Percentiles rank a stretch among this genome's conserved stretches.
phyloP scores from a whole-genome alignment of 2,888 invertebrate genomes.

The Luperina testacea region DNA sequence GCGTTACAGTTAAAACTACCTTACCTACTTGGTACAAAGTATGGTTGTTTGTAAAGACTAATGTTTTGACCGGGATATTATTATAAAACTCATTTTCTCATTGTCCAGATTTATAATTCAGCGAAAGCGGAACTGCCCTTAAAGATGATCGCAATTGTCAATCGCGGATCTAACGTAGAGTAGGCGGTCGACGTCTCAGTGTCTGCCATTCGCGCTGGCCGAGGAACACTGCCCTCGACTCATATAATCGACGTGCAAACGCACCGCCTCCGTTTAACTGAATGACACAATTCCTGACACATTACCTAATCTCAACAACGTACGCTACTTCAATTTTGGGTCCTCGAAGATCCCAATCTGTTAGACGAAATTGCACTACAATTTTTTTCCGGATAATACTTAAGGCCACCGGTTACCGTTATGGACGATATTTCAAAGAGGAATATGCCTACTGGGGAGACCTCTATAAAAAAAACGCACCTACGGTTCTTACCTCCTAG shows the following conservation, averaged over 20 bases:
- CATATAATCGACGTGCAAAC: conserved; percentile 82
- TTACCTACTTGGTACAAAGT: conserved; percentile 3
- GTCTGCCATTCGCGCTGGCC: conserved; percentile 77
- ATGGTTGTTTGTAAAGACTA: not conserved
- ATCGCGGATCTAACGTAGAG: conserved; percentile 60
- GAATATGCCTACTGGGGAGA: conserved; percentile 89
- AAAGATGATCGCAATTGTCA: conserved; percentile 57
- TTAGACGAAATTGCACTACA: conserved; percentile 56
- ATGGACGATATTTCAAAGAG: conserved; percentile 71
- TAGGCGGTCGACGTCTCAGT: conserved; percentile 79
- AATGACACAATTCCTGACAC: conserved; percentile 88
- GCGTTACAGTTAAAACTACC: conserved; percentile 1
- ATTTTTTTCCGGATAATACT: conserved; percentile 53
- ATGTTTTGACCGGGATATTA: conserved; percentile 9
- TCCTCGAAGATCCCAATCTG: conserved; percentile 66
- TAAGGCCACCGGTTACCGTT: conserved; percentile 37
- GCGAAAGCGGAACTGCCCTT: conserved; percentile 46
- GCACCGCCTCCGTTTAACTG: conserved; percentile 85
- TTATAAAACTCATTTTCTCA: conserved; percentile 43
- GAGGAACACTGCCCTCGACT: conserved; percentile 83
- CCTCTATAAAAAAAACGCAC: conserved; percentile 90
- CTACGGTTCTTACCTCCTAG: conserved; percentile 86
- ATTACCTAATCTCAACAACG: conserved; percentile 83
- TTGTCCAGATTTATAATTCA: conserved; percentile 45
- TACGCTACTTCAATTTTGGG: conserved; percentile 79